These are phyloP conservation scores for Rhamnusium bicolor DNA, from an alignment of 2,888 invertebrate species.

Conservation along the genomic window DNA sequence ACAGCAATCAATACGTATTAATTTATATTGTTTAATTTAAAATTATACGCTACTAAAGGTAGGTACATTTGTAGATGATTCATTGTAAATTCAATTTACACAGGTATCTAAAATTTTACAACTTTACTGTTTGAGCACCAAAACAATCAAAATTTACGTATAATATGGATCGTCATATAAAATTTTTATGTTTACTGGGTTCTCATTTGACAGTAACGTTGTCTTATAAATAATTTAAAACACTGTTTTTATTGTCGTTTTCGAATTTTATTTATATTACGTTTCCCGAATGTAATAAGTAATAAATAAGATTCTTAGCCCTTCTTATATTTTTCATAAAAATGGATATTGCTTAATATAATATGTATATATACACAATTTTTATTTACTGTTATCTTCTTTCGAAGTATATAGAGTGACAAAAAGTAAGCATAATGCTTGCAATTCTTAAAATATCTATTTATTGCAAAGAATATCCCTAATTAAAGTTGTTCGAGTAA, in stretches of 20 bases:
- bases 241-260: slow-evolving; percentile 4
- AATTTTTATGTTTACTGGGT: slow-evolving; percentile 28
- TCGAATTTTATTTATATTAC: slow-evolving; percentile 10
- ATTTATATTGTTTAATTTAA: neutral
- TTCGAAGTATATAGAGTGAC: neutral
- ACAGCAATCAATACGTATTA: neutral
- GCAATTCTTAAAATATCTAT: no score
- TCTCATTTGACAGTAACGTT: slow-evolving; percentile 27
- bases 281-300: neutral
- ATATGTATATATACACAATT: neutral
- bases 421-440: no score
- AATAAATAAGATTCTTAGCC: neutral
- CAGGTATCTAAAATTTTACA: slow-evolving; percentile 23
- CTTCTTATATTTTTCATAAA: neutral
- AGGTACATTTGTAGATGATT: slow-evolving; percentile 1
- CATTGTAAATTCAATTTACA: slow-evolving; percentile 31
- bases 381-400: neutral
- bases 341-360: slow-evolving; percentile 1
- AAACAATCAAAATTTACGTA: slow-evolving; percentile 29
- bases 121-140: neutral
- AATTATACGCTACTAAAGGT: neutral
- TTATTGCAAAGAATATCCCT: no score
- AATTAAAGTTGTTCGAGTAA: no score
- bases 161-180: slow-evolving; percentile 18
- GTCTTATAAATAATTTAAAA: slow-evolving; percentile 23